These are phyloP conservation scores for Lasioglossum zephyrum DNA, from an alignment of 2,888 invertebrate species.

Conservation along the genomic window DNA sequence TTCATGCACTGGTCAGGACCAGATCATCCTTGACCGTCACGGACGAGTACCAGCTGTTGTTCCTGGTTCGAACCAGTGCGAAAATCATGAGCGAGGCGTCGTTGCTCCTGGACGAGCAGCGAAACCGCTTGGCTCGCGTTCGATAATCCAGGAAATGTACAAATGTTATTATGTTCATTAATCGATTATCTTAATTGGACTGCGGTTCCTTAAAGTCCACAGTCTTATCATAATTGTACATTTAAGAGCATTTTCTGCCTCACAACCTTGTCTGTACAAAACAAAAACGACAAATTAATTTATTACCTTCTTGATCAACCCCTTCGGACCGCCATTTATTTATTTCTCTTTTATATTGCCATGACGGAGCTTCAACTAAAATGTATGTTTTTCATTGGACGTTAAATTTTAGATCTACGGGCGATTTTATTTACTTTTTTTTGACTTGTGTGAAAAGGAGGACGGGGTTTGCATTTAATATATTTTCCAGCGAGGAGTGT, in stretches of 20 bases:
- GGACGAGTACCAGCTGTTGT: constrained; percentile 93
- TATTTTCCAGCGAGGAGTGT: not conserved
- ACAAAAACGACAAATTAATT: not conserved
- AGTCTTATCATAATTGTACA: not conserved
- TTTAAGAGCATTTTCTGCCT: not conserved
- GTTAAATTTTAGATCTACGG: not conserved
- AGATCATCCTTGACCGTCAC: constrained; percentile 91
- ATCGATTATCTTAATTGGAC: not conserved
- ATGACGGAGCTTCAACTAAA: too few species aligned
- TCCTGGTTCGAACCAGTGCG: constrained; percentile 93
- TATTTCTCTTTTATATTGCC: not conserved
- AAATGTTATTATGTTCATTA: not conserved
- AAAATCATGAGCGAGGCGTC: constrained; percentile 93
- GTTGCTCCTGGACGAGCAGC: constrained; percentile 85
- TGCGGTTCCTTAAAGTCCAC: not conserved
- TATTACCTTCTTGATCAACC: not conserved
- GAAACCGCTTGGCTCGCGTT: constrained; percentile 48
- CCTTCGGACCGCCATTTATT: not conserved
- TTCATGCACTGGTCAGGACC: constrained; percentile 93
- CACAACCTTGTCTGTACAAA: not conserved
- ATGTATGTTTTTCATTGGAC: too few species aligned
- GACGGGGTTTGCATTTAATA: not conserved
- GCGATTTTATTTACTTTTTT: not conserved
- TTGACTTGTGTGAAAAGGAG: too few species aligned
- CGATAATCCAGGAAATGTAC: constrained; percentile 42